Evolutionary conservation across 2,797 vertebrate species (phyloP), one percentile per base, ranked within the genome.

Genomic region (Dipus sagitta): DNA sequence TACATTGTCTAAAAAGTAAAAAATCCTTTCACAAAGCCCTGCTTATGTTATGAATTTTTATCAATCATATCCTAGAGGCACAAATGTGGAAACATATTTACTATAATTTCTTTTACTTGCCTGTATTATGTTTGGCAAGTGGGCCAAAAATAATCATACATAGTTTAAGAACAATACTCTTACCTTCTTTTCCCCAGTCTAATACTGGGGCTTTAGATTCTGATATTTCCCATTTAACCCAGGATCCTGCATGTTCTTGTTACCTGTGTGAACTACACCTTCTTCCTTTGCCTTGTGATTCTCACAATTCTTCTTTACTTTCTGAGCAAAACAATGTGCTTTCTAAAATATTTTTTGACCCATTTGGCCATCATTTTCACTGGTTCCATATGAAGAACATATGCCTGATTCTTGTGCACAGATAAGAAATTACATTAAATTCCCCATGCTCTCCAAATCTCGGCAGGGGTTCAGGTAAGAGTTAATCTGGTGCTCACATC

Each of bases 151-250:
- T 76, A 76, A 83, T 38, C 65, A 38, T n/a, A 30, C 7, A 8
- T 28, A 75, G 14, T 13, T 10, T 38, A n/a, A 47, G 6, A 77
- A 15, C 70, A 60, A 88, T 13, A 28, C 17, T 52, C 1, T 62
- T 42, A 0, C 17, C 17, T 67, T 8, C 12, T 93, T 1, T 64
- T 17, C 20, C 24, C 24, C 5, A 13, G 18, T 54, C 42, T 78
- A 3, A 4, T 24, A 13, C 34, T 6, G 1, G 10, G 10, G 0
- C 9, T 0, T 84, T 0, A 2, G 8, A 38, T 6, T 62, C 58
- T 4, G 0, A 68, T 21, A 9, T 32, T 3, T 18, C 10, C 4
- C 12, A 20, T 0, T 6, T 54, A 3, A 47, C 24, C 30, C 21
- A 52, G 20, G n/a, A 47, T 12, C 26, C 1, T 4, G 7, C 4